Conservation (phyloP, 2,797 vertebrate genomes). For the Monodelphis domestica region DNA sequence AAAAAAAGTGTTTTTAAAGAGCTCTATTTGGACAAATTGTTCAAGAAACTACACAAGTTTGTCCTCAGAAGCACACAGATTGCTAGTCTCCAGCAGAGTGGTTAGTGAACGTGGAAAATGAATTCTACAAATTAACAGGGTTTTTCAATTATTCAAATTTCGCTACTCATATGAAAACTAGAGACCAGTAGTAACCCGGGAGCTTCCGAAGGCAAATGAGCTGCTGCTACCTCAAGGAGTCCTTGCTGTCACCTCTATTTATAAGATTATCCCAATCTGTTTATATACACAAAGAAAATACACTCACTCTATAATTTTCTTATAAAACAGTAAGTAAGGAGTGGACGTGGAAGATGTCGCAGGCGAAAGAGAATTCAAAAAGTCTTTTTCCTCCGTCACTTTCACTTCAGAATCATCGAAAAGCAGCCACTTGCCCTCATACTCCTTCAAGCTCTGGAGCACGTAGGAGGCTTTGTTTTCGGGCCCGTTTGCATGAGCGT, state of each 20-base stretch:
- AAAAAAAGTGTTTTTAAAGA: constrained; percentile 80
- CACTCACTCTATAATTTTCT: constrained; percentile 86
- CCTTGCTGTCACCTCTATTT: constrained; percentile 70
- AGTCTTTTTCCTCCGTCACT: constrained; percentile 95
- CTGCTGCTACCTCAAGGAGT: constrained; percentile 68
- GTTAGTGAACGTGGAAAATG: constrained; percentile 68
- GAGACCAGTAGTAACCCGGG: constrained; percentile 75
- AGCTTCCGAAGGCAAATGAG: constrained; percentile 81
- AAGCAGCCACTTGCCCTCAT: constrained; percentile 97
- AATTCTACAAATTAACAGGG: constrained; percentile 77
- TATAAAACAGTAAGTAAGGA: constrained; percentile 98
- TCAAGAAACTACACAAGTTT: constrained; percentile 79
- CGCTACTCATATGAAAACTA: constrained; percentile 78
- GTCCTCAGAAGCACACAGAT: constrained; percentile 76
- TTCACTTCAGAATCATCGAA: constrained; percentile 98
- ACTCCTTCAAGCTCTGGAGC: constrained; percentile 89
- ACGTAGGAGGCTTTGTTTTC: constrained; percentile 80
- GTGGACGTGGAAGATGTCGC: constrained; percentile 93
- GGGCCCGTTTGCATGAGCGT: constrained; percentile 51
- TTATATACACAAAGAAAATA: constrained; percentile 83
- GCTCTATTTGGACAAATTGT: constrained; percentile 74
- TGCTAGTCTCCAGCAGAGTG: constrained; percentile 79
- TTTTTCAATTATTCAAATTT: constrained; percentile 78
- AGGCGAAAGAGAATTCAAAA: constrained; percentile 93
- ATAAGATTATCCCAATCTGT: constrained; percentile 68